Evolutionary conservation across 2,113 vertebrate genomes (phyloP).

Genomic region (Donacobius atricapilla): DNA sequence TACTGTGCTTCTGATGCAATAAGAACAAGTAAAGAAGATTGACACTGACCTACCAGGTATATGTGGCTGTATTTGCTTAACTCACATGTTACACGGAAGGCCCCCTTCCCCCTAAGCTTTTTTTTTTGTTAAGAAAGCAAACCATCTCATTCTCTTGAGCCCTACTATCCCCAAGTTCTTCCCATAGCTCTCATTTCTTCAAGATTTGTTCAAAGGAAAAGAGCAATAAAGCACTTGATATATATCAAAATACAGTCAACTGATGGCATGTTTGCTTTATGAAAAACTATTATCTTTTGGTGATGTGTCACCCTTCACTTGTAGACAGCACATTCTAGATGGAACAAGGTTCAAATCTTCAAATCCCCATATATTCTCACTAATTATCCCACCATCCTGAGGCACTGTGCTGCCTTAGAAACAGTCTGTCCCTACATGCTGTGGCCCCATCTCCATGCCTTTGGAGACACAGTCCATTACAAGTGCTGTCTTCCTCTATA

Average conservation of each 20-base stretch:
- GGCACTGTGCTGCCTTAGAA: neutral
- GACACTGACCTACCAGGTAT: neutral
- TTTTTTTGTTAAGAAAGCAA: neutral
- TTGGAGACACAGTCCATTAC: neutral
- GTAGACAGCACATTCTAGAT: neutral
- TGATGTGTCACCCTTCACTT: neutral
- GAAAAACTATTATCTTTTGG: neutral
- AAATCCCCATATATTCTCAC: neutral
- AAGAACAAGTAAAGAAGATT: neutral
- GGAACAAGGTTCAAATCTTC: neutral
- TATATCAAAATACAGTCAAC: neutral
- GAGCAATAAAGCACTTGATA: neutral
- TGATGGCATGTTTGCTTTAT: neutral
- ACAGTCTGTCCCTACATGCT: neutral
- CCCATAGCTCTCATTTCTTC: neutral
- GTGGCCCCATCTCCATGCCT: neutral
- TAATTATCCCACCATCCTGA: neutral
- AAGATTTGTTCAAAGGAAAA: neutral
- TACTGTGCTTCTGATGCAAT: neutral
- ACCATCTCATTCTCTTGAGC: neutral
- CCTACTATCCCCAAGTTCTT: neutral
- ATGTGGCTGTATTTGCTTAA: neutral
- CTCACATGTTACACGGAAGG: neutral
- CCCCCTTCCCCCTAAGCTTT: neutral
- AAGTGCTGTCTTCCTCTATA: neutral